phyloP scores from a whole-genome alignment of 1,140 invertebrate genomes.

The Bombyx mandarina region DNA sequence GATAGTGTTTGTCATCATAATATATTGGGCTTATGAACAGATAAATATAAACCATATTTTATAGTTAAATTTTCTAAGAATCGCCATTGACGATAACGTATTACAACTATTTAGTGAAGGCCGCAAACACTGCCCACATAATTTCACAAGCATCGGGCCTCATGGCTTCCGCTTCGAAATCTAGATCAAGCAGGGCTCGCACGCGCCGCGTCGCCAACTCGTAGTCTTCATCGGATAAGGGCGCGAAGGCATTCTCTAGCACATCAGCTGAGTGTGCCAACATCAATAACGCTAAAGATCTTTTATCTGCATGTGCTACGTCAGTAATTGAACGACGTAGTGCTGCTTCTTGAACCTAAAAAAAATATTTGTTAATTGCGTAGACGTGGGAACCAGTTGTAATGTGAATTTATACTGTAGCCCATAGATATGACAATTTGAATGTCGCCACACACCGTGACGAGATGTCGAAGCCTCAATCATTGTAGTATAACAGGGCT shows the following conservation, averaged over 20 bases:
- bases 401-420: no score
- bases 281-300: constrained; percentile 93
- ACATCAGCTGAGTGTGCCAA: constrained; percentile 98
- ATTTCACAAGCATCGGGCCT: constrained; percentile 92
- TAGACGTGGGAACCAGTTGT: no score
- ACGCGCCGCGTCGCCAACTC: constrained; percentile 98
- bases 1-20: no score
- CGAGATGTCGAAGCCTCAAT: no score
- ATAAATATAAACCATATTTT: no score
- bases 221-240: constrained; percentile 98
- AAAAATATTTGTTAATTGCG: constrained; percentile 10
- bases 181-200: constrained; percentile 93
- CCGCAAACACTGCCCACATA: constrained; percentile 98
- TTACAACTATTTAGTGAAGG: constrained; percentile 92
- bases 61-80: constrained; percentile 7
- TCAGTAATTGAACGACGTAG: constrained; percentile 97
- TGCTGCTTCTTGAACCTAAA: constrained; percentile 96
- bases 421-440: no score
- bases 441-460: no score
- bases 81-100: constrained; percentile 8
- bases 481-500: no score
- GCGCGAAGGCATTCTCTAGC: constrained; percentile 99
- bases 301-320: constrained; percentile 96
- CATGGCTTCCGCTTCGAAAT: constrained; percentile 94
- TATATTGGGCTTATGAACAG: no score